Evolutionary conservation across 2,888 invertebrate genomes (phyloP), one percentile per base, ranked within the genome.

Genomic region (Loripinus fragilis): DNA sequence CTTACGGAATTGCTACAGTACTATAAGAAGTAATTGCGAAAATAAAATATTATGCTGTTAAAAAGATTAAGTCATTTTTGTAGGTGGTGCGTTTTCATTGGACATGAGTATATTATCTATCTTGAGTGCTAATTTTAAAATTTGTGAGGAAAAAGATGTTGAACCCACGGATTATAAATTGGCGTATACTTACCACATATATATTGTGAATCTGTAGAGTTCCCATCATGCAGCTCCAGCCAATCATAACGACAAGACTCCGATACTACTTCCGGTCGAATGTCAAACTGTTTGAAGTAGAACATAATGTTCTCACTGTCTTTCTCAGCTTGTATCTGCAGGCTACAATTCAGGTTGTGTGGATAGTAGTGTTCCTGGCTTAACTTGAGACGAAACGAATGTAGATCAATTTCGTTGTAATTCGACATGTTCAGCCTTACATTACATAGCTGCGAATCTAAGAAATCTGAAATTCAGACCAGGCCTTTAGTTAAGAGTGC

Each of bases 271-370:
- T 30, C 30, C 23, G 60, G 60, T 17, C 60, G 10, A 20, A 60
- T 23, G 30, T 60, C 60, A 20, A 60, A 60, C 2, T 33, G n/a
- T 17, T 60, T 60, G 20, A 60, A 60, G 28, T 33, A 60, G 33
- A 60, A 60, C 60, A 60, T 60, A 8, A 60, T 60, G n/a, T 60
- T 30, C 17, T 60, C 60, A 20, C 60, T 60, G 60, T 60, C 60
- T 33, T 23, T 20, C 23, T 60, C 28, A 5, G 33, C 60, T 33
- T 60, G 60, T 12, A 60, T 33, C 60, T 60, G 60, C 17, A 60
- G 60, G 2, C 17, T 3, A 60, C 60, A 60, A 33, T 60, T 10
- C 60, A 60, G 20, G 33, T 60, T 60, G 28, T 60, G 60, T 33
- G 60, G 60, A 33, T 60, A 60, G 60, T 60, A 60, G 33, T 60